Conservation (phyloP, 2,888 invertebrate genomes). For the Quadroppia sp. region DNA sequence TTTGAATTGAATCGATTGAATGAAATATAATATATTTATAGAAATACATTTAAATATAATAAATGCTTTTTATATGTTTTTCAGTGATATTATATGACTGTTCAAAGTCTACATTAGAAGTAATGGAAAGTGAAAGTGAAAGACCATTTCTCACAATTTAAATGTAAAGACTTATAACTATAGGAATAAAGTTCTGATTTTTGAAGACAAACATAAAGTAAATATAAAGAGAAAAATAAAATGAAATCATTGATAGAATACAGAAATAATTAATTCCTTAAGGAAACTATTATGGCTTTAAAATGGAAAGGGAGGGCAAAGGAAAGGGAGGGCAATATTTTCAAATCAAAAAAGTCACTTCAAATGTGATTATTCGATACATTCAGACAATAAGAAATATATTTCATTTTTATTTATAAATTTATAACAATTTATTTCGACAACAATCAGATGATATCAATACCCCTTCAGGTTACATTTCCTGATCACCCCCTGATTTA, state of each 20-base stretch:
- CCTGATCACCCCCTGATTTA: background rate
- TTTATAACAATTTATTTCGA: no score
- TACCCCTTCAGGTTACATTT: background rate
- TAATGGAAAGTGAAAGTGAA: background rate
- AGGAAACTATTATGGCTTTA: slow-evolving; percentile 3
- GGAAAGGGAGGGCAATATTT: slow-evolving; percentile 15
- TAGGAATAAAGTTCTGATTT: background rate
- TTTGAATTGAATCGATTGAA: no score
- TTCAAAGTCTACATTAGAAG: slow-evolving; percentile 15
- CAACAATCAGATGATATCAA: no score
- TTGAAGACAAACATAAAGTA: background rate
- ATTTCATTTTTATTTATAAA: no score
- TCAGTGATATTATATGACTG: slow-evolving; percentile 1
- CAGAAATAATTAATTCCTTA: slow-evolving; percentile 20
- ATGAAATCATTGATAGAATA: background rate
- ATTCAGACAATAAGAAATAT: no score
- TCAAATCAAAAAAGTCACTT: slow-evolving; percentile 15
- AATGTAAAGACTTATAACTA: no score
- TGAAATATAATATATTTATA: no score
- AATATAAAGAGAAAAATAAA: background rate
- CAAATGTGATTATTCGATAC: background rate
- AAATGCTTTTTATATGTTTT: no score
- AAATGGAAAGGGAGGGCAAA: no score
- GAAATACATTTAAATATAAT: no score
- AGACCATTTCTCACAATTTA: slow-evolving; percentile 7